Conservation (phyloP, 2,113 vertebrate species). For the Cricetomys ansorgei region DNA sequence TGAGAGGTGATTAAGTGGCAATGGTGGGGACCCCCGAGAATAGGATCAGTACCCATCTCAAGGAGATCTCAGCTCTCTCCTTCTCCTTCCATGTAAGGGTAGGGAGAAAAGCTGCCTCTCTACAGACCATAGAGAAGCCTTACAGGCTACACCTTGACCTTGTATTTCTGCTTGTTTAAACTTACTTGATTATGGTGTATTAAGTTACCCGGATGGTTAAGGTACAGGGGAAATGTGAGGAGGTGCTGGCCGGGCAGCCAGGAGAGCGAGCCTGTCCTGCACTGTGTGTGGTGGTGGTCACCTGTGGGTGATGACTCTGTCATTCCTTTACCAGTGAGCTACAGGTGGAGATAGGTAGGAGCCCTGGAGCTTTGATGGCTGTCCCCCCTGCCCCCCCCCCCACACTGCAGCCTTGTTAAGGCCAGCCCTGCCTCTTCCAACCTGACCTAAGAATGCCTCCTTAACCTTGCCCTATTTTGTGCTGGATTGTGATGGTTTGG, state of each 20-base stretch:
- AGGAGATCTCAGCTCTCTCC: too few species aligned
- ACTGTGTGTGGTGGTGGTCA: too few species aligned
- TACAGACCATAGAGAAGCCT: not conserved
- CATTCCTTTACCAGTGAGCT: not conserved
- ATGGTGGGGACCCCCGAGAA: too few species aligned
- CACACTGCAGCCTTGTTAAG: not conserved
- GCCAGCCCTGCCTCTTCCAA: too few species aligned
- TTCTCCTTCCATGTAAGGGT: too few species aligned
- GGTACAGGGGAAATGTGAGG: not conserved
- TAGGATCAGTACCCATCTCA: not conserved
- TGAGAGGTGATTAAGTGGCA: not conserved
- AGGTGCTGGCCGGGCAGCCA: too few species aligned
- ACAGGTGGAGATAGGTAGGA: not conserved
- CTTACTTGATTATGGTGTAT: not conserved
- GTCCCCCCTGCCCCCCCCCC: not conserved
- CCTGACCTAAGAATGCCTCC: not conserved
- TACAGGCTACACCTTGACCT: not conserved
- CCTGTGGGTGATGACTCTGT: not conserved
- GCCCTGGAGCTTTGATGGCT: too few species aligned
- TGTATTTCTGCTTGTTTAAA: not conserved
- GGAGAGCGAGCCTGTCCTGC: not conserved
- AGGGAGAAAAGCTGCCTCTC: not conserved
- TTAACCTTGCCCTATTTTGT: not conserved
- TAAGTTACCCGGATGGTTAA: not conserved
- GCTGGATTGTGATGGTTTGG: fast-evolving